Base-by-base conservation (phyloP, 2,888 invertebrate genomes). In the Xanthorhoe designata region DNA sequence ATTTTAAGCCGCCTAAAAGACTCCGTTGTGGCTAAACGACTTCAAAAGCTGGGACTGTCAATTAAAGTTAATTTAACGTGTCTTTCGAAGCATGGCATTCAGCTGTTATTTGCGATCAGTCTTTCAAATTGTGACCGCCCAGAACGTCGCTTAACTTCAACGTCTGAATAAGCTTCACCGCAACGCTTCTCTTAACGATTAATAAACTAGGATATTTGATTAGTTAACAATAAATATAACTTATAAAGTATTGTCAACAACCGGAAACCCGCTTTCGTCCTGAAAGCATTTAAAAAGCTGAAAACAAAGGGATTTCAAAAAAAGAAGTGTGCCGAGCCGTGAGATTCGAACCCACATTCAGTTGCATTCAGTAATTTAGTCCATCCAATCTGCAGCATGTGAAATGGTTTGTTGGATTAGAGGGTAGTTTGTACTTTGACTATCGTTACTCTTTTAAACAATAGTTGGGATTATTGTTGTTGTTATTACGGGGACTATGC, bases 301-400 rank as follows among this genome's bases (percentile, higher is more conserved):
- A 62, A 71, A 74, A 73, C 73, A 74, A 75, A 71, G 71, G 71
- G 68, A 56, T 61, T 69, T 66, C 17, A 54, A 19, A 62, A 73
- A 76, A 72, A 75, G 71, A 35, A 51, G 38, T 52, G 55, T 58
- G 45, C 24, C 45, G 54, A 58, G 61, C 54, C 59, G 64, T 56
- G 66, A 60, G 60, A 60, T 67, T 64, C 60, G 42, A 67, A 67
- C 63, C 63, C 62, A 53, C 67, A 67, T 56, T 67, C 67, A 67
- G 56, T 58, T 57, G 66, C 66, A 66, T 66, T 58, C 50, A 54
- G 66, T 62, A 62, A 66, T 60, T 63, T 61, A 56, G 56, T 61
- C 56, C 56, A 63, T 67, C 55, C 67, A 67, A 67, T 67, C 60
- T 56, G 60, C 35, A 17, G 60, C 35, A 60, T 60, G 38, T 56